phyloP scores from a whole-genome alignment of 1,140 invertebrate species.

The Diabrotica undecimpunctata region DNA sequence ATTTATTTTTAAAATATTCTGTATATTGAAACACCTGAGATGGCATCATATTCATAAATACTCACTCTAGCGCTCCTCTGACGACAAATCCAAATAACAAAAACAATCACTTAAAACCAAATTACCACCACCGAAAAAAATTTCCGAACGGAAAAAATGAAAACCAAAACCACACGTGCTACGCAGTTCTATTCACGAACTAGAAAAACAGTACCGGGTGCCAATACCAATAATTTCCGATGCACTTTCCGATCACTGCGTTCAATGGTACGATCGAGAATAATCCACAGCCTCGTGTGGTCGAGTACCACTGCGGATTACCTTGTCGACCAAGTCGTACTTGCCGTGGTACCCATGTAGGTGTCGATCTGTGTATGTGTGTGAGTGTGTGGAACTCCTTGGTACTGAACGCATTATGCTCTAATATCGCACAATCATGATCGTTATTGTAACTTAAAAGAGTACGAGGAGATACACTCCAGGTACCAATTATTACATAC shows the following conservation, averaged over 20 bases:
- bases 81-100: not conserved
- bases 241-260: constrained; percentile 11
- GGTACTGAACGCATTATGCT: not conserved
- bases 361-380: constrained; percentile 12
- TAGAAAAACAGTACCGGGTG: not conserved
- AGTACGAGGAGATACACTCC: not conserved
- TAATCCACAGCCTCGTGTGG: constrained; percentile 8
- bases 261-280: constrained; percentile 15
- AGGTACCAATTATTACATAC: not conserved
- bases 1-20: no score
- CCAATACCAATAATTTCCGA: not conserved
- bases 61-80: not conserved
- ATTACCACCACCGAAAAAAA: not conserved
- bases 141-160: not conserved
- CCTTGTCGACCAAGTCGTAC: constrained; percentile 14
- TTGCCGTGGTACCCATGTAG: constrained; percentile 4
- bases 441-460: not conserved
- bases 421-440: not conserved
- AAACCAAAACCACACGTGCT: not conserved
- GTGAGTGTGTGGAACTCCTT: constrained; percentile 5
- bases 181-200: not conserved
- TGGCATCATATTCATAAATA: not conserved
- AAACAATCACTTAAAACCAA: not conserved
- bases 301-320: constrained; percentile 8
- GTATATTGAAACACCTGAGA: no score